phyloP scores from a whole-genome alignment of 2,888 invertebrate species.

The Heliconius aoede region DNA sequence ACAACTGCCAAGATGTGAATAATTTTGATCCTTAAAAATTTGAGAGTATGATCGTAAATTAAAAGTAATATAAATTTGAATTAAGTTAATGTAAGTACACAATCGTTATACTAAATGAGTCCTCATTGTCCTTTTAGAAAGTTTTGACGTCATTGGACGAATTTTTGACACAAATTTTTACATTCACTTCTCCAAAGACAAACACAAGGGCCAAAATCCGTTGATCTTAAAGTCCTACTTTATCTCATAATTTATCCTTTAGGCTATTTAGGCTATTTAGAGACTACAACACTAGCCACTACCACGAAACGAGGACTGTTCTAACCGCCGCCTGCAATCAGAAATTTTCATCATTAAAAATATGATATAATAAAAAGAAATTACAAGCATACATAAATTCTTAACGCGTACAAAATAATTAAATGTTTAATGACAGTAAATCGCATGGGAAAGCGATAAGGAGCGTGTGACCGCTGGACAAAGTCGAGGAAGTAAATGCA shows the following conservation, averaged over 20 bases:
- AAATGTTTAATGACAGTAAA: slow-evolving; percentile 41
- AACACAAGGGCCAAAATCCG: neutral
- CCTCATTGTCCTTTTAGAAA: slow-evolving; percentile 17
- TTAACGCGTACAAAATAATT: slow-evolving; percentile 33
- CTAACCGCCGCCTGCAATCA: neutral
- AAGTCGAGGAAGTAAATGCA: slow-evolving; percentile 47
- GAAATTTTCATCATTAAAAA: neutral
- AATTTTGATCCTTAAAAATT: slow-evolving; percentile 11
- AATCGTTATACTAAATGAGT: neutral
- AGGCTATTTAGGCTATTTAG: neutral
- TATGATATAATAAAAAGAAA: neutral
- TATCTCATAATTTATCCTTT: neutral
- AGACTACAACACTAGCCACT: neutral
- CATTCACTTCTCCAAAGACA: neutral
- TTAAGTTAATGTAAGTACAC: neutral
- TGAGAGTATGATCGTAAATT: neutral
- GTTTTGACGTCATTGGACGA: neutral
- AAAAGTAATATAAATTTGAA: neutral
- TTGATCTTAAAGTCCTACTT: too few species aligned
- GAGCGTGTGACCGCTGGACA: slow-evolving; percentile 49
- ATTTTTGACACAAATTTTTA: neutral
- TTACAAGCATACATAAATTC: neutral
- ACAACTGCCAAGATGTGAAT: too few species aligned
- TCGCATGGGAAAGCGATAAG: slow-evolving; percentile 50
- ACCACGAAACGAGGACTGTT: neutral